Conservation (phyloP, 2,113 vertebrate species). For the Eretmochelys imbricata region DNA sequence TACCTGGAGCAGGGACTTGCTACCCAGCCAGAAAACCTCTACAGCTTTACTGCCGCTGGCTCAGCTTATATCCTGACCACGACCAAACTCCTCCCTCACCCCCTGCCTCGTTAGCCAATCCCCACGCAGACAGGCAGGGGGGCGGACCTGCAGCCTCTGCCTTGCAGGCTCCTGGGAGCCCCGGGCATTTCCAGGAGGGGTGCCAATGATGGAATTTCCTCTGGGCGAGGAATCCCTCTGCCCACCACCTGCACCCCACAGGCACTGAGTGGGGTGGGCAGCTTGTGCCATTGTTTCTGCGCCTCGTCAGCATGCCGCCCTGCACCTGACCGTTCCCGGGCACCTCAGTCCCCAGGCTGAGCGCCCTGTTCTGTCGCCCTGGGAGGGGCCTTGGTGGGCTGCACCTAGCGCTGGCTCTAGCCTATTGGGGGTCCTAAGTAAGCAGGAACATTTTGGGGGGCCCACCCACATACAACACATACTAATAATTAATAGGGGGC, state of each 20-base stretch:
- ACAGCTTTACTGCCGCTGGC: fast-evolving
- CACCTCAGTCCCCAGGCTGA: neutral
- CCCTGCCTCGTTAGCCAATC: neutral
- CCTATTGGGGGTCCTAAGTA: neutral
- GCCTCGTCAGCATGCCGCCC: neutral
- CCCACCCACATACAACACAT: neutral
- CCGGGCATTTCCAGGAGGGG: no score
- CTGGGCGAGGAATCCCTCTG: neutral
- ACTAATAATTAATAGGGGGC: neutral
- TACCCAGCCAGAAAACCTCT: neutral
- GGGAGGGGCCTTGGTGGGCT: no score
- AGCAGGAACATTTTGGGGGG: neutral
- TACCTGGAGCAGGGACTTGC: neutral
- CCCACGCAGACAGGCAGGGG: neutral
- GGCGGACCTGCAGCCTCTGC: neutral
- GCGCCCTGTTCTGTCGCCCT: neutral
- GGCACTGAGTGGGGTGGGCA: neutral
- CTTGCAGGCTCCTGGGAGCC: neutral
- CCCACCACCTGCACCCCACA: no score
- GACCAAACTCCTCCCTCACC: neutral
- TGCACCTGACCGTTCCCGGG: neutral
- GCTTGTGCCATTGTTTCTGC: neutral
- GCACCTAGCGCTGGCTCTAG: no score
- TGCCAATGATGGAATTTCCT: neutral
- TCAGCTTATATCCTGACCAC: neutral